phyloP scores from a whole-genome alignment of 2,113 vertebrate genomes.

The Willisornis vidua region DNA sequence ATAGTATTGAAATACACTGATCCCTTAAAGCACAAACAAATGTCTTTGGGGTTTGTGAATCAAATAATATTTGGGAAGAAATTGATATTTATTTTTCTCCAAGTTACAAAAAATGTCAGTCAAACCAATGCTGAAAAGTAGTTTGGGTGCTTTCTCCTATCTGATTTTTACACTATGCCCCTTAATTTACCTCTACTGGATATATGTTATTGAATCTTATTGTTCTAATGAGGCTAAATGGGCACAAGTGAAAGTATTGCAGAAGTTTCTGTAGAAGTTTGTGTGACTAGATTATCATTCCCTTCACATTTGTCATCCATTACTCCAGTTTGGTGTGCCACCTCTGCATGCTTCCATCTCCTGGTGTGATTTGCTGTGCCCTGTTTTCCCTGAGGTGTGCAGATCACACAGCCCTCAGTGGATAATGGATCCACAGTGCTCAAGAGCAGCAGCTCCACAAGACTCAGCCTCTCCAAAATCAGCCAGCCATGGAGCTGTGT shows the following conservation, averaged over 20 bases:
- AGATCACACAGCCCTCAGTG: not conserved
- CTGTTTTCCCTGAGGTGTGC: not conserved
- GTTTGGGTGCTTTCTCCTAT: not conserved
- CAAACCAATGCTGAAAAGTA: not conserved
- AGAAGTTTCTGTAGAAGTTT: not conserved
- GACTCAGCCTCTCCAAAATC: conserved; percentile 7
- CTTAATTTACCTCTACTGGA: not conserved
- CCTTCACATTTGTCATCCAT: not conserved
- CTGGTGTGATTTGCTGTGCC: accelerated
- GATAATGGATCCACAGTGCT: not conserved
- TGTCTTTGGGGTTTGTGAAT: not conserved
- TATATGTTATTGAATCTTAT: not conserved
- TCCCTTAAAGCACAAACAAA: not conserved
- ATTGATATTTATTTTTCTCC: not conserved
- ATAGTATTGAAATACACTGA: not conserved
- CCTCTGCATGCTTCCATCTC: not conserved
- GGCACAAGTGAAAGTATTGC: not conserved
- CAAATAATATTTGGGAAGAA: not conserved
- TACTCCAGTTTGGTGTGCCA: not conserved
- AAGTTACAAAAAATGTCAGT: not conserved
- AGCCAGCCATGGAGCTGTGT: not conserved
- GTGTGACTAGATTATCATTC: not conserved
- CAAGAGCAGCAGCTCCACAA: not conserved
- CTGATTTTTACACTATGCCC: not conserved
- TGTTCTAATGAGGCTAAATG: not conserved